Evolutionary conservation across 2,888 invertebrate genomes (phyloP).

Genomic region (Lasioglossum zephyrum): DNA sequence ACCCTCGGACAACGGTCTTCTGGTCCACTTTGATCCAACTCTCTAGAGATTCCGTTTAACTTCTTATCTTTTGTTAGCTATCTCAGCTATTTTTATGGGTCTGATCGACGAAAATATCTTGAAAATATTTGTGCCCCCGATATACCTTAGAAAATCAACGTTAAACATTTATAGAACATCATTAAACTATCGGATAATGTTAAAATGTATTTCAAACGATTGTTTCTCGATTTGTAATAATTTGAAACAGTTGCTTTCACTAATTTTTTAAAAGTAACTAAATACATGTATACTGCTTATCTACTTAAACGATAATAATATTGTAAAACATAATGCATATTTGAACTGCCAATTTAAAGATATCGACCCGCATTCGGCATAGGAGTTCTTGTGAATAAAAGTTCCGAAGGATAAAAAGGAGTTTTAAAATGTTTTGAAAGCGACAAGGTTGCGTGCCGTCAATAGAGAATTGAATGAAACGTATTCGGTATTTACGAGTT

Average conservation of each 20-base stretch:
- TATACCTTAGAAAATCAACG: not conserved
- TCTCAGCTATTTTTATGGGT: not conserved
- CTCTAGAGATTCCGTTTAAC: not conserved
- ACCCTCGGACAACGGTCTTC: conserved; percentile 1
- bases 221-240: no score
- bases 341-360: not conserved
- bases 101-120: not conserved
- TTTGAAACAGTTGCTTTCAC: no score
- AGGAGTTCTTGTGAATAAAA: not conserved
- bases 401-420: not conserved
- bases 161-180: not conserved
- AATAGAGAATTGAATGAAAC: not conserved
- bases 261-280: no score
- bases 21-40: not conserved
- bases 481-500: conserved; percentile 1
- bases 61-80: conserved; percentile 2
- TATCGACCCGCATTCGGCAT: not conserved
- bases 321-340: not conserved
- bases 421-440: not conserved
- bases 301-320: not conserved
- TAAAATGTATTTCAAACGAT: no score
- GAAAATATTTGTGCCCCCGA: not conserved
- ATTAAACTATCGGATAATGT: not conserved
- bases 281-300: no score
- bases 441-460: not conserved